phyloP scores from a whole-genome alignment of 2,888 invertebrate species.

The Crioceris asparagi region DNA sequence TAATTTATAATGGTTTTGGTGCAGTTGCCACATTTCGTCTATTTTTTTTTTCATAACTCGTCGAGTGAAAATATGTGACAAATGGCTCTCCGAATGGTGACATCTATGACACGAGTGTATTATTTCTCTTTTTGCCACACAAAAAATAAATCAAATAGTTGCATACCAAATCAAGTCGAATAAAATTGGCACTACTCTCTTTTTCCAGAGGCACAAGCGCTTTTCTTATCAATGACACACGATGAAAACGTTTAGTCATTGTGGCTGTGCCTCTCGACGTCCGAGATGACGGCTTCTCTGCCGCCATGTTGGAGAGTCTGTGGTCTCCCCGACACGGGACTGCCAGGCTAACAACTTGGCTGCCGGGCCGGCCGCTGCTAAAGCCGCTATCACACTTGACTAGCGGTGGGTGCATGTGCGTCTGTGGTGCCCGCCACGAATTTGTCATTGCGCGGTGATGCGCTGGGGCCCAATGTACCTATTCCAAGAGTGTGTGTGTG shows the following conservation, averaged over 20 bases:
- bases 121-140: conserved; percentile 10
- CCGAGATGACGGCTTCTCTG: conserved; percentile 4
- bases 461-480: too few species aligned
- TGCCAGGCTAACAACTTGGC: conserved; percentile 34
- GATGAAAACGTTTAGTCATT: conserved; percentile 29
- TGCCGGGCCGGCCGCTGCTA: conserved; percentile 25
- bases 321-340: conserved; percentile 18
- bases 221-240: conserved; percentile 34
- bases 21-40: too few species aligned
- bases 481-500: too few species aligned
- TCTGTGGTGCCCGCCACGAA: too few species aligned
- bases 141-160: not conserved
- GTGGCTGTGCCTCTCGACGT: conserved; percentile 36
- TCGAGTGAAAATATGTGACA: too few species aligned
- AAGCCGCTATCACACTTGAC: conserved; percentile 23
- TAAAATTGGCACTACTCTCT: conserved; percentile 38
- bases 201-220: conserved; percentile 41
- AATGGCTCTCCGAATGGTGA: too few species aligned
- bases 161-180: too few species aligned
- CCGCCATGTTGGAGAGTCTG: conserved; percentile 8
- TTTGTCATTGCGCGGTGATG: too few species aligned
- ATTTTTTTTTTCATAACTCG: too few species aligned
- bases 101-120: too few species aligned
- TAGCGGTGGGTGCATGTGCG: conserved; percentile 6
- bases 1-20: too few species aligned